phyloP scores from a whole-genome alignment of 2,113 vertebrate species.

The Zosterops hypoxanthus region DNA sequence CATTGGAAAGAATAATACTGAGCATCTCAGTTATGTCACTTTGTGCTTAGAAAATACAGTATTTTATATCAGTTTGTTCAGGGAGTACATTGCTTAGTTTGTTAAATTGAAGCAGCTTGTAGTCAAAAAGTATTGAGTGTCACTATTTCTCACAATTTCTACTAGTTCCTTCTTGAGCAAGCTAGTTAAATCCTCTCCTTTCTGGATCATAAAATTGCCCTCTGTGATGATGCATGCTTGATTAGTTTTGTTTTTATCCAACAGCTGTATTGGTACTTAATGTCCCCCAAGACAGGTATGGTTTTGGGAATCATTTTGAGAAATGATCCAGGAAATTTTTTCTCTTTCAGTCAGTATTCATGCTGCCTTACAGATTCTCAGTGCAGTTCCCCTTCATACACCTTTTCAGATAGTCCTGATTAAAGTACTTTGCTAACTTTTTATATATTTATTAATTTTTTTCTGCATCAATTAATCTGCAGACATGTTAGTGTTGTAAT shows the following conservation, averaged over 20 bases:
- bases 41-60: background rate
- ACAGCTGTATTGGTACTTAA: background rate
- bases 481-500: background rate
- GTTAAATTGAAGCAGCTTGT: background rate
- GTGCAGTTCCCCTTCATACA: background rate
- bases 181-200: background rate
- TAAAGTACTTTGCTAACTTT: background rate
- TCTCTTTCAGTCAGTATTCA: background rate
- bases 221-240: background rate
- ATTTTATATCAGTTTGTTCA: background rate
- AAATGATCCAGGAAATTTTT: background rate
- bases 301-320: background rate
- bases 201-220: slow-evolving; percentile 3
- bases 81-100: background rate
- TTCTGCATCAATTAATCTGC: background rate
- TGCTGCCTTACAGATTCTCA: background rate
- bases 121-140: background rate
- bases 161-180: background rate
- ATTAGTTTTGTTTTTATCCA: background rate
- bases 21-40: background rate
- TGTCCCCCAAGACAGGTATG: background rate
- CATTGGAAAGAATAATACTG: background rate
- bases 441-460: background rate
- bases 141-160: background rate
- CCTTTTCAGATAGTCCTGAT: background rate